Base-by-base conservation (phyloP, 1,140 invertebrate genomes). In the Lepidostoma basale region DNA sequence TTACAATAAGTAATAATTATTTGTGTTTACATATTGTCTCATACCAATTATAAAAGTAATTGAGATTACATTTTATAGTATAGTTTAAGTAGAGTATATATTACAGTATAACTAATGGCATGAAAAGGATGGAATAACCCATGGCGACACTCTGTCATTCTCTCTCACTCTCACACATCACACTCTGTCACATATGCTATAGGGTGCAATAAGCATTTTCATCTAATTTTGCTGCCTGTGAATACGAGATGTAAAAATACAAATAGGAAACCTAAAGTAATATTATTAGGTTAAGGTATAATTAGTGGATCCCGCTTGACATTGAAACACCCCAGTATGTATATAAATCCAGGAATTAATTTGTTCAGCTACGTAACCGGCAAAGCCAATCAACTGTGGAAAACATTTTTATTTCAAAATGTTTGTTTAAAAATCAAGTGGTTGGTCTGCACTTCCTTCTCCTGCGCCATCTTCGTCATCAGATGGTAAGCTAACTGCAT, bases 391-490 rank as follows among this genome's bases (percentile, higher is more conserved):
- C 18, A 12, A 36, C 18, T 56, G 26, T 56, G 28, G 14, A 56
- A 10, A 20, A 18, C 16, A 18, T 56, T 54, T 56, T 56, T 8
- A 20, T 36, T 30, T 56, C 28, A 18, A 56, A 56, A 33, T 49
- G 42, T 71, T 23, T 52, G 9, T 77, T 85, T 90, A 92, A 77
- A 92, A 92, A 77, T 92, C 89, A 70, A 90, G 78, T 28, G 90
- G 89, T 79, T 90, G 88, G 81, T 92, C 90, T 63, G 90, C 90
- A 58, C 90, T 92, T 25, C 90, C 90, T 76, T 92, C 90, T 64
- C 87, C 85, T 28, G 86, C 89, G 54, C 88, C 88, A 72, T 89
- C 88, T 71, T 90, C 89, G 73, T 90, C 88, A 67, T 88, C 87
- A 80, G 78, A 84, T 74, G 74, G 82, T 75, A 75, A 80, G 71